Evolutionary conservation across 2,113 vertebrate species (phyloP), one percentile per base, ranked within the genome.

Genomic region (Tursiops truncatus): DNA sequence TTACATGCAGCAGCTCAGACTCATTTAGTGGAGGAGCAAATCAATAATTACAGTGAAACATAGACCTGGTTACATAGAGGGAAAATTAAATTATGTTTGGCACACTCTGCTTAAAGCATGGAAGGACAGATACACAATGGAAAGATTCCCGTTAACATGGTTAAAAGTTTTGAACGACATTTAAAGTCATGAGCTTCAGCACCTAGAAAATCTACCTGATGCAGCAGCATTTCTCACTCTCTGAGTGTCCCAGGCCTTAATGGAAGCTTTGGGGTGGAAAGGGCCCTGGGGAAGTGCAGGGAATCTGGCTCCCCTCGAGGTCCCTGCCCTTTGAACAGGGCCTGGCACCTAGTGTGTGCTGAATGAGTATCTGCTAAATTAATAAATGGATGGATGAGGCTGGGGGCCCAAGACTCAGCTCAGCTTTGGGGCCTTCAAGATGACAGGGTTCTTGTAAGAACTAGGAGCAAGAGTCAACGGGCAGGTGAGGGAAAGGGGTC

Each of bases 161-260:
- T 74, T 67, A 83, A 86, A 86, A 38, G 56, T 88, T 94, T 73
- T 33, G 67, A 86, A 94, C 77, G 74, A 85, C 23, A 89, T 71
- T 93, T 63, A 60, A 94, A 68, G 63, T 71, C 44, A 17, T 13
- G 88, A 38, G 17, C 41, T 81, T 85, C 6, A 2, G 36, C 50
- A n/a, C 31, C 77, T 68, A 38, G 36, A 53, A 90, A 92, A 67
- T 53, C 33, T 10, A 25, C 33, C 53, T 11, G 31, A 81, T 10
- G 9, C 31, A 12, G 74, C 14, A 9, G 70, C 6, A 8, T 25
- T n/a, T 56, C 38, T 85, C 28, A 67, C 68, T 31, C 67, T 53
- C 17, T 71, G 50, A 58, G 6, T 8, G 44, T 38, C 38, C 25
- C 21, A 77, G 41, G 44, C 12, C 10, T 50, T 0, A 1, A 12